These are phyloP conservation scores for Tragelaphus imberbis DNA, from an alignment of 2,113 vertebrate species.

Conservation along the genomic window DNA sequence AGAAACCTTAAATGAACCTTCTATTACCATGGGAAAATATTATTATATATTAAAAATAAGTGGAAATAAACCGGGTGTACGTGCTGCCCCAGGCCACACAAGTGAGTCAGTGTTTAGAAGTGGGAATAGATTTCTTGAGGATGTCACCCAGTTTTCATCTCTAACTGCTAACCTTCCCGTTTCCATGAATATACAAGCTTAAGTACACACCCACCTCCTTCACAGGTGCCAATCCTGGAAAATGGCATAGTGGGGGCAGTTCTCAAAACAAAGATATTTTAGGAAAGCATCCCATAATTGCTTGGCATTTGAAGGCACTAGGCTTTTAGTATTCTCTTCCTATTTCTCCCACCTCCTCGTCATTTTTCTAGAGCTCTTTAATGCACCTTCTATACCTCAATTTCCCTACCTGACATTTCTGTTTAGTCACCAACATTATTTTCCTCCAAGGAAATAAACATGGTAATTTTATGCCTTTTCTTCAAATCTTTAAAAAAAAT, in stretches of 20 bases:
- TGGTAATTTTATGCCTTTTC: constrained; percentile 31
- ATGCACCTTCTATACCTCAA: neutral
- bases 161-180: neutral
- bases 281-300: constrained; percentile 58
- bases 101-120: neutral
- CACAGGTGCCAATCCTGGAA: constrained; percentile 59
- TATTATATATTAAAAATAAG: neutral
- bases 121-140: neutral
- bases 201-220: constrained; percentile 44
- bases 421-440: neutral
- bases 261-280: constrained; percentile 61
- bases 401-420: neutral
- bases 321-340: neutral
- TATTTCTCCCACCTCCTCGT: neutral
- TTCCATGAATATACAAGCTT: neutral
- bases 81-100: neutral
- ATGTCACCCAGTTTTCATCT: neutral
- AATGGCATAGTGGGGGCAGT: constrained; percentile 63
- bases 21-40: neutral
- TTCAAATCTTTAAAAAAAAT: constrained; percentile 11
- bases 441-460: constrained; percentile 6
- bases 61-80: neutral
- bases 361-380: neutral
- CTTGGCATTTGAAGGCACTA: constrained; percentile 20
- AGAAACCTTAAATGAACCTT: constrained; percentile 4